A percentile compares a stretch with the other conserved stretches of the same genome.
phyloP scores from a whole-genome alignment of 2,797 vertebrate species.

The Sebastolobus altivelis region DNA sequence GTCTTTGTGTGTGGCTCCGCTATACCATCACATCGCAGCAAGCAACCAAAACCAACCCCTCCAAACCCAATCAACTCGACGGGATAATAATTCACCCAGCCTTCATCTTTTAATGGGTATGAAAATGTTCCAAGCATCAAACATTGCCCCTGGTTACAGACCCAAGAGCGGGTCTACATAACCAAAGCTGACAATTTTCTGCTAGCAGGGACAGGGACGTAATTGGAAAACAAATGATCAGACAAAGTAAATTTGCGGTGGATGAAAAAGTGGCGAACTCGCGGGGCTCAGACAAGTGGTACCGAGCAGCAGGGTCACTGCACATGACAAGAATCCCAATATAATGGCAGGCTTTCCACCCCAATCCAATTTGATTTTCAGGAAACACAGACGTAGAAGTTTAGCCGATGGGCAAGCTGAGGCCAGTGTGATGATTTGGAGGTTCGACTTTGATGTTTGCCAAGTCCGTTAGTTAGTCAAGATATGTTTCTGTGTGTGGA shows the following conservation, averaged over 20 bases:
- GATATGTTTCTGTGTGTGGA: not conserved
- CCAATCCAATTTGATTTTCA: constrained; percentile 48
- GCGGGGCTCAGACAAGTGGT: constrained; percentile 25
- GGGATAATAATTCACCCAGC: constrained; percentile 69
- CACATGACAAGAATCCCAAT: constrained; percentile 62
- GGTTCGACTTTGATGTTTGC: constrained; percentile 37
- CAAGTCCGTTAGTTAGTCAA: constrained; percentile 8
- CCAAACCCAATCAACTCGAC: constrained; percentile 69
- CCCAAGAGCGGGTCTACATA: constrained; percentile 69
- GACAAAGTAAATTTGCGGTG: constrained; percentile 77
- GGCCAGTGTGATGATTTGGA: constrained; percentile 6
- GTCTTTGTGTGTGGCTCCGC: constrained; percentile 29
- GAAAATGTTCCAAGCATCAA: constrained; percentile 72
- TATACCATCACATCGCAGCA: constrained; percentile 25
- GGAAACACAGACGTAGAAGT: constrained; percentile 23
- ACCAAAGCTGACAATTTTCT: constrained; percentile 79
- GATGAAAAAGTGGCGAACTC: constrained; percentile 63
- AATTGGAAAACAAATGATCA: constrained; percentile 85
- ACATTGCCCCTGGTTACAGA: constrained; percentile 74
- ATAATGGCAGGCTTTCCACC: constrained; percentile 26
- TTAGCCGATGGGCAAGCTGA: constrained; percentile 10
- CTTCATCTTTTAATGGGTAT: constrained; percentile 77
- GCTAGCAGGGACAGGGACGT: constrained; percentile 73
- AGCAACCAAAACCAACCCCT: constrained; percentile 35
- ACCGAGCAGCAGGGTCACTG: constrained; percentile 55